phyloP scores from a whole-genome alignment of 2,797 vertebrate genomes.

The Eupleurogrammus muticus region DNA sequence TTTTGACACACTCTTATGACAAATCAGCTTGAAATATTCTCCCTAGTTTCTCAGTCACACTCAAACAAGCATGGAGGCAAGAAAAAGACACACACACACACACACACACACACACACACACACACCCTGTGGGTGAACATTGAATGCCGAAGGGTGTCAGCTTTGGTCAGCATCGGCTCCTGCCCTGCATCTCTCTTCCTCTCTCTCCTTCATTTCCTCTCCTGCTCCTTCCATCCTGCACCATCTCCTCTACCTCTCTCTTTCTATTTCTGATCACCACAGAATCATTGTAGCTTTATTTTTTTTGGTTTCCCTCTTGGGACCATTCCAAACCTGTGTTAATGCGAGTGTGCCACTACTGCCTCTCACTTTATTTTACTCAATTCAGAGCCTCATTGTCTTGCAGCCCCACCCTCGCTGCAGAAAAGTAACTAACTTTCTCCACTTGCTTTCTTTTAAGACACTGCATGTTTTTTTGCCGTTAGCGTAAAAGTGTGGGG shows the following conservation, averaged over 20 bases:
- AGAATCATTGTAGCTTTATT: neutral
- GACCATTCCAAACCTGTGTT: neutral
- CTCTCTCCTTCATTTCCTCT: conserved; percentile 26
- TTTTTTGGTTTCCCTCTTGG: neutral
- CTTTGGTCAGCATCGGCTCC: conserved; percentile 71
- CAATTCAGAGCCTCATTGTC: conserved; percentile 8
- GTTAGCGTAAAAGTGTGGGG: conserved; percentile 26
- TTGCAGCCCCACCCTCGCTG: conserved; percentile 15
- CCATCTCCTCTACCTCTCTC: conserved; percentile 36
- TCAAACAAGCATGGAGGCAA: conserved; percentile 58
- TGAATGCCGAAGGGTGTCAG: conserved; percentile 72
- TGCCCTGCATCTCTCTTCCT: conserved; percentile 35
- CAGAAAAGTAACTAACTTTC: conserved; percentile 34
- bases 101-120: no score
- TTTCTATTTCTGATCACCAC: conserved; percentile 10
- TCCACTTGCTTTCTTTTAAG: conserved; percentile 14
- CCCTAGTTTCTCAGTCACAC: conserved; percentile 66
- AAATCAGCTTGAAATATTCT: conserved; percentile 75
- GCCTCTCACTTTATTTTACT: conserved; percentile 2
- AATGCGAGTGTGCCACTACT: neutral
- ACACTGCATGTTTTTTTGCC: conserved; percentile 21
- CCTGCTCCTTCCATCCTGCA: conserved; percentile 53
- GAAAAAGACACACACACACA: conserved; percentile 52
- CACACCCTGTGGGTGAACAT: conserved; percentile 51
- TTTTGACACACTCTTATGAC: conserved; percentile 72